phyloP scores from a whole-genome alignment of 2,797 vertebrate species.

The Sarcophilus harrisii region DNA sequence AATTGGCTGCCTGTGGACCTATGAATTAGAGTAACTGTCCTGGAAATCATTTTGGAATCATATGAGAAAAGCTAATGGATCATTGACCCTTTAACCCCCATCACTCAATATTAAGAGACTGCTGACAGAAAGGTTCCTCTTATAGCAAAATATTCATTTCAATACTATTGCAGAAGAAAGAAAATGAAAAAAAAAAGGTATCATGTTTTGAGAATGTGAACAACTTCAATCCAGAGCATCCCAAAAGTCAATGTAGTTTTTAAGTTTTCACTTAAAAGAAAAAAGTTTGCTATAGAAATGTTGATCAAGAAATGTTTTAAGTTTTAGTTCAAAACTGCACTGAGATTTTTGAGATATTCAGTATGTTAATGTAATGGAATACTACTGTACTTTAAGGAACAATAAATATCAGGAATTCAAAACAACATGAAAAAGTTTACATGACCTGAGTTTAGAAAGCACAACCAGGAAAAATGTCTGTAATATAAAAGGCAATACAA shows the following conservation, averaged over 20 bases:
- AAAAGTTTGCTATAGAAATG: neutral
- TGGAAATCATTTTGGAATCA: neutral
- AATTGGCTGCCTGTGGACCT: neutral
- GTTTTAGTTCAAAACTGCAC: neutral
- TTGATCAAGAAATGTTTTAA: neutral
- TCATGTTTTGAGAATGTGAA: neutral
- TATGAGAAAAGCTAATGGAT: neutral
- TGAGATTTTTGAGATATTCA: neutral
- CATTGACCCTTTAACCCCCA: neutral
- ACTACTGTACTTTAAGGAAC: neutral
- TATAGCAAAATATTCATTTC: neutral
- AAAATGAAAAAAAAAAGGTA: neutral
- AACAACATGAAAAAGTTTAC: neutral
- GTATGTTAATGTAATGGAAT: neutral
- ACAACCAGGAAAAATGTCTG: neutral
- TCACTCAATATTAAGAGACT: neutral
- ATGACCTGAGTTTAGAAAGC: neutral
- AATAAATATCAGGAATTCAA: neutral
- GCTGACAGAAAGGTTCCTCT: neutral
- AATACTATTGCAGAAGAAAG: neutral
- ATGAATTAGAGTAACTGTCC: neutral
- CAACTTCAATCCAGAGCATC: neutral
- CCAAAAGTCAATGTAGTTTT: neutral
- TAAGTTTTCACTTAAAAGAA: neutral
- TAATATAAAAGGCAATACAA: neutral